A percentile compares a stretch with the other conserved stretches of the same genome.
These are phyloP conservation scores for Uropetala carovei DNA, from an alignment of 2,888 invertebrate species.

Conservation along the genomic window DNA sequence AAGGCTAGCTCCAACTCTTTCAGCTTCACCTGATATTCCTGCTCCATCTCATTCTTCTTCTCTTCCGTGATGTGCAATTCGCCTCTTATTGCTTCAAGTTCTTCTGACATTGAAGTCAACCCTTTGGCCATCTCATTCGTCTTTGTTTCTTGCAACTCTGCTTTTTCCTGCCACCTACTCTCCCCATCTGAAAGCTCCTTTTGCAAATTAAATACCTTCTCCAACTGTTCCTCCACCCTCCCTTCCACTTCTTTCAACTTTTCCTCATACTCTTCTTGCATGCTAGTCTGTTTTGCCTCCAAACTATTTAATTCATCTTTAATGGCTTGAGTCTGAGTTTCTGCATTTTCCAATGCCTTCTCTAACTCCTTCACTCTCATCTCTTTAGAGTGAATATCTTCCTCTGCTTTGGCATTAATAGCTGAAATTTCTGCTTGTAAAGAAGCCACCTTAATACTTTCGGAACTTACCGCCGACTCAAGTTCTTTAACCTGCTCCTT, in stretches of 20 bases:
- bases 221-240: slow-evolving; percentile 83
- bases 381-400: slow-evolving; percentile 9
- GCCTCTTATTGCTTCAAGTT: slow-evolving; percentile 74
- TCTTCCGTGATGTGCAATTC: slow-evolving; percentile 10
- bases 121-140: slow-evolving; percentile 87
- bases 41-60: slow-evolving; percentile 2
- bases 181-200: slow-evolving; percentile 23
- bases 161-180: slow-evolving; percentile 66
- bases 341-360: slow-evolving; percentile 36
- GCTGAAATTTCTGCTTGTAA: slow-evolving; percentile 48
- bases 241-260: slow-evolving; percentile 76
- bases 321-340: slow-evolving; percentile 65
- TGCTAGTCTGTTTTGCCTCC: slow-evolving; percentile 72
- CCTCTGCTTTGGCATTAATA: not conserved
- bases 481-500: slow-evolving; percentile 72
- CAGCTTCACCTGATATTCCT: slow-evolving; percentile 31
- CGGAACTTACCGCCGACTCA: slow-evolving; percentile 69
- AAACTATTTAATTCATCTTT: slow-evolving; percentile 72
- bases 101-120: slow-evolving; percentile 83
- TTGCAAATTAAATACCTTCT: slow-evolving; percentile 71
- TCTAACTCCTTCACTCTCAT: slow-evolving; percentile 36
- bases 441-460: slow-evolving; percentile 26
- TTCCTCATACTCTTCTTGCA: slow-evolving; percentile 73
- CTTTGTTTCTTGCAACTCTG: slow-evolving; percentile 74
- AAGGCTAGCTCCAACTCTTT: slow-evolving; percentile 65